Percentiles rank a stretch among this genome's conserved stretches.
Evolutionary conservation across 2,797 vertebrate genomes (phyloP).

Genomic region (Amblyraja radiata): DNA sequence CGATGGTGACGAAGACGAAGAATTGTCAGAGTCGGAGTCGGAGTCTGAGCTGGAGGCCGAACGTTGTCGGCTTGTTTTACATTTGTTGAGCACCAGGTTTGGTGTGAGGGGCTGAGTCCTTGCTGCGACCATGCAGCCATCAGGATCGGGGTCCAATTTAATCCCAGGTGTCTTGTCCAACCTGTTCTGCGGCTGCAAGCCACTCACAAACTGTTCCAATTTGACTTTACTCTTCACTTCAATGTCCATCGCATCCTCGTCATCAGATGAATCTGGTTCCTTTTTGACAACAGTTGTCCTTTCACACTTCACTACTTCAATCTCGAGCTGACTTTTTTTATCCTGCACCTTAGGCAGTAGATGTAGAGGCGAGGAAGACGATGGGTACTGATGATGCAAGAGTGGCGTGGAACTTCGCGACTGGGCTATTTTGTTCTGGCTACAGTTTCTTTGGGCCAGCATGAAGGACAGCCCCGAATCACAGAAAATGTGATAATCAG

Average conservation of each 20-base stretch:
- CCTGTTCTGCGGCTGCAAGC: slow-evolving; percentile 56
- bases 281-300: slow-evolving; percentile 54
- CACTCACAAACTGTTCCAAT: slow-evolving; percentile 65
- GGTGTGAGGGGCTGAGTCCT: slow-evolving; percentile 89
- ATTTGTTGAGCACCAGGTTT: slow-evolving; percentile 84
- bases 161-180: slow-evolving; percentile 62
- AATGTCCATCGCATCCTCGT: slow-evolving; percentile 63
- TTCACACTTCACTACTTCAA: slow-evolving; percentile 50
- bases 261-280: slow-evolving; percentile 65
- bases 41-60: slow-evolving; percentile 72
- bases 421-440: slow-evolving; percentile 72
- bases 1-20: slow-evolving; percentile 87
- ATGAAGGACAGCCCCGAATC: slow-evolving; percentile 95
- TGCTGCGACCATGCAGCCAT: slow-evolving; percentile 85
- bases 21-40: slow-evolving; percentile 80
- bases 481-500: slow-evolving; percentile 94
- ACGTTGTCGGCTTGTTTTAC: slow-evolving; percentile 73
- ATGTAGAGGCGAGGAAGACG: slow-evolving; percentile 61
- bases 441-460: slow-evolving; percentile 84
- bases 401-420: slow-evolving; percentile 63
- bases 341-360: slow-evolving; percentile 65
- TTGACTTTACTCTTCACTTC: slow-evolving; percentile 59
- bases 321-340: slow-evolving; percentile 60
- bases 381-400: slow-evolving; percentile 63
- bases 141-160: slow-evolving; percentile 65